Evolutionary conservation across 2,888 invertebrate genomes (phyloP).

Genomic region (Dendrolimus pini): DNA sequence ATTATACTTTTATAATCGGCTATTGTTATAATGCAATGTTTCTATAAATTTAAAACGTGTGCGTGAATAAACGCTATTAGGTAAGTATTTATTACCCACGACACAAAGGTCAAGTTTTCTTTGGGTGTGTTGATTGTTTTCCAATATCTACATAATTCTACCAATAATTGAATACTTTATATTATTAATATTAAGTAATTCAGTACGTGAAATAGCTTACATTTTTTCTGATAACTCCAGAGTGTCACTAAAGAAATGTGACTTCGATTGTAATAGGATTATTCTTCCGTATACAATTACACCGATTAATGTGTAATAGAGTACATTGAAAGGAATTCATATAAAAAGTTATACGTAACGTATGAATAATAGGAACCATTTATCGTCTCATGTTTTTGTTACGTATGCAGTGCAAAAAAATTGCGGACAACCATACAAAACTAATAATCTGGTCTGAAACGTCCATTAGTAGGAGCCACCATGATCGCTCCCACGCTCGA

Average conservation of each 20-base stretch:
- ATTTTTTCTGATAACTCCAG: too few species aligned
- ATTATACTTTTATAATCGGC: neutral
- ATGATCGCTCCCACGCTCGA: slow-evolving; percentile 58
- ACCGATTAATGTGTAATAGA: neutral
- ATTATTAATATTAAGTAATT: too few species aligned
- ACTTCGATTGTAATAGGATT: neutral
- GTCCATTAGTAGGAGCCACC: slow-evolving; percentile 62
- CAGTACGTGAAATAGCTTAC: too few species aligned
- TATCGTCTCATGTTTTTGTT: slow-evolving; percentile 28
- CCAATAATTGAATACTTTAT: too few species aligned
- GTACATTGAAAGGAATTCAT: neutral
- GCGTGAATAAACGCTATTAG: neutral
- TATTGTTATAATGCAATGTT: neutral
- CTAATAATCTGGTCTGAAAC: slow-evolving; percentile 60
- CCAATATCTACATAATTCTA: too few species aligned
- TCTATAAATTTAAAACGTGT: neutral
- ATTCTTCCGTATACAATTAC: neutral
- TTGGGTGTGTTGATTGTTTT: too few species aligned
- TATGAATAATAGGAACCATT: neutral
- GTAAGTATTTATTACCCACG: too few species aligned
- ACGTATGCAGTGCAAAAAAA: slow-evolving; percentile 28
- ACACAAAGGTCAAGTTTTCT: too few species aligned
- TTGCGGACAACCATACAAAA: slow-evolving; percentile 59
- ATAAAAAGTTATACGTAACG: neutral
- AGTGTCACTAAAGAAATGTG: neutral